phyloP scores from a whole-genome alignment of 2,797 vertebrate genomes.

The Protosalanx chinensis region DNA sequence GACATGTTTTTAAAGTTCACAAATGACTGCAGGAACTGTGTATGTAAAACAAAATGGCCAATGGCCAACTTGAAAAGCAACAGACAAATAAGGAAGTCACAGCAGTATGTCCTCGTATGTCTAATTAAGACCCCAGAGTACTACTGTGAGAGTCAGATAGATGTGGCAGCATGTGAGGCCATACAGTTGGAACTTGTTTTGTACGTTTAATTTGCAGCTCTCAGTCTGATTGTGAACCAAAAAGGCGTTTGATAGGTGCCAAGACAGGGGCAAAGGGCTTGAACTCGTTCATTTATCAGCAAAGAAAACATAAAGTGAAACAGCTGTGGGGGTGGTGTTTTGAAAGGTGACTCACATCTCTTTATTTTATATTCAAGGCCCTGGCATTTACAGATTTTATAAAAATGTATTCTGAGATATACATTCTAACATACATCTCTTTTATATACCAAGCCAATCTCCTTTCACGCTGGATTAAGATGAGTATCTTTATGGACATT shows the following conservation, averaged over 20 bases:
- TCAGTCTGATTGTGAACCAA: background rate
- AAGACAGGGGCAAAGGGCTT: background rate
- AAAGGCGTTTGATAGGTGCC: slow-evolving; percentile 1
- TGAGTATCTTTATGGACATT: too few species aligned
- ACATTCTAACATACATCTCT: slow-evolving; percentile 23
- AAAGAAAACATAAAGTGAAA: background rate
- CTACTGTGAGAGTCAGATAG: slow-evolving; percentile 3
- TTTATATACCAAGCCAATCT: too few species aligned
- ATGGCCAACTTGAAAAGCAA: background rate
- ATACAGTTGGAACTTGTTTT: background rate
- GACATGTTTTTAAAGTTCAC: background rate
- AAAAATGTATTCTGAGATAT: slow-evolving; percentile 45
- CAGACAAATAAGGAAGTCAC: background rate
- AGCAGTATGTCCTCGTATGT: slow-evolving; percentile 3
- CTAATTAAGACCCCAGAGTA: background rate
- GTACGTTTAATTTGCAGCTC: slow-evolving; percentile 16
- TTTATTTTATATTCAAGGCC: slow-evolving; percentile 23
- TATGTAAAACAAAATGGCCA: background rate
- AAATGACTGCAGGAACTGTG: background rate
- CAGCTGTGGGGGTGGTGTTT: background rate
- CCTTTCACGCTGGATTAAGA: too few species aligned
- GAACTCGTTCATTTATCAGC: slow-evolving; percentile 11
- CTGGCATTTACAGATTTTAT: slow-evolving; percentile 23
- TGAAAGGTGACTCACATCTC: background rate
- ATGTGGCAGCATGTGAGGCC: slow-evolving; percentile 5